Evolutionary conservation across 2,113 vertebrate genomes (phyloP).

Genomic region (Sphyrna mokarran): DNA sequence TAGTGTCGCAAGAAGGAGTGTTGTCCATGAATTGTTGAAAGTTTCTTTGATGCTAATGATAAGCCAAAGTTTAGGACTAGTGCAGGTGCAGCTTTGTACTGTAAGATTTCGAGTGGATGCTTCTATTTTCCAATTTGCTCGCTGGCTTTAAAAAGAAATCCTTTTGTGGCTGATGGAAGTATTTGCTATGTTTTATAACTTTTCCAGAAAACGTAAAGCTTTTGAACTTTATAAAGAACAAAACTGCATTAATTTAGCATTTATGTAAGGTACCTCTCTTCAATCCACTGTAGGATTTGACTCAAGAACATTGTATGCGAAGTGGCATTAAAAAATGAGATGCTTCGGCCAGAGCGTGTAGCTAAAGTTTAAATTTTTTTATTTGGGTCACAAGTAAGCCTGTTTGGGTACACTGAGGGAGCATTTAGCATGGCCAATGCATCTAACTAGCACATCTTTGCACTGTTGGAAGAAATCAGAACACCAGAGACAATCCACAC

Average conservation of each 20-base stretch:
- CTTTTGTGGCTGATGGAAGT: neutral
- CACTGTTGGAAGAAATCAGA: too few relatives aligned
- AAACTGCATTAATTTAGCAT: neutral
- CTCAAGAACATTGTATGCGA: neutral
- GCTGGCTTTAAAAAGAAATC: neutral
- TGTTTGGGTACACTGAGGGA: too few relatives aligned
- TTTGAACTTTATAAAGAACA: neutral
- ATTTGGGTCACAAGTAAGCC: too few relatives aligned
- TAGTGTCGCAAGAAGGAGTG: slow-evolving; percentile 54
- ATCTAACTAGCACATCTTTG: too few relatives aligned
- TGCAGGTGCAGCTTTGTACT: neutral
- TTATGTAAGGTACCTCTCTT: neutral
- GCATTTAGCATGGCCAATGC: too few relatives aligned
- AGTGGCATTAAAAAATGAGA: neutral
- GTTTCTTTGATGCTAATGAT: neutral
- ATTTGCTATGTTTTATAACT: neutral
- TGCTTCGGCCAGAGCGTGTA: neutral
- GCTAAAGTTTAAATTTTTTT: too few relatives aligned
- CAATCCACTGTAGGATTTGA: neutral
- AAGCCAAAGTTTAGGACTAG: too few relatives aligned
- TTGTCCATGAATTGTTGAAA: slow-evolving; percentile 40
- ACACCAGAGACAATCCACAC: too few relatives aligned
- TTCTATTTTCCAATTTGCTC: neutral
- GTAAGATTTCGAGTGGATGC: neutral
- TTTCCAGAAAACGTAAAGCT: neutral